Evolutionary conservation across 2,113 vertebrate species (phyloP).

Genomic region (Numenius arquata): DNA sequence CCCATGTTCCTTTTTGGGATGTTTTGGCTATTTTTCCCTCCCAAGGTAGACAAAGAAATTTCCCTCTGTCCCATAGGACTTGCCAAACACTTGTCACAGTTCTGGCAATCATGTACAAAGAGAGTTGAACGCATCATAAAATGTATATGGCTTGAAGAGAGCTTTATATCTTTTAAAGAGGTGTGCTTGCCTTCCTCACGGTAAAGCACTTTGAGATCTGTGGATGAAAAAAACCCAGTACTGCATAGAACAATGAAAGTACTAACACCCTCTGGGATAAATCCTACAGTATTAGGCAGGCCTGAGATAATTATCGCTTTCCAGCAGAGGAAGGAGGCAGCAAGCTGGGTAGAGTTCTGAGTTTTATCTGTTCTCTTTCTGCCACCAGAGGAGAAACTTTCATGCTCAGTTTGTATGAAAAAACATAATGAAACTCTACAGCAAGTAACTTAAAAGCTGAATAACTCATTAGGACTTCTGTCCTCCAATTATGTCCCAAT

Average conservation of each 20-base stretch:
- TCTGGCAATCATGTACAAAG: neutral
- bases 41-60: neutral
- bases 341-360: neutral
- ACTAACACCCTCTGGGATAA: neutral
- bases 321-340: constrained; percentile 13
- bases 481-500: constrained; percentile 21
- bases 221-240: neutral
- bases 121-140: neutral
- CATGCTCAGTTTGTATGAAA: constrained; percentile 21
- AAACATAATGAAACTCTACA: constrained; percentile 11
- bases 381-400: constrained; percentile 5
- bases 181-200: neutral
- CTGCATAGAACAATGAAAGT: constrained; percentile 18
- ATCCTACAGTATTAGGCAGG: constrained; percentile 2
- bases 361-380: constrained; percentile 13
- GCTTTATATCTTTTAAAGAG: neutral
- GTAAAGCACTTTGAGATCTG: neutral
- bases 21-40: neutral
- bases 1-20: neutral
- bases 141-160: neutral
- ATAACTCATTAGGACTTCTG: constrained; percentile 37
- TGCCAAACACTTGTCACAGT: neutral
- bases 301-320: constrained; percentile 20
- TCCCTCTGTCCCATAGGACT: neutral
- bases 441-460: constrained; percentile 15